Conservation (phyloP, 2,113 vertebrate genomes). For the Chrysochloris asiatica region DNA sequence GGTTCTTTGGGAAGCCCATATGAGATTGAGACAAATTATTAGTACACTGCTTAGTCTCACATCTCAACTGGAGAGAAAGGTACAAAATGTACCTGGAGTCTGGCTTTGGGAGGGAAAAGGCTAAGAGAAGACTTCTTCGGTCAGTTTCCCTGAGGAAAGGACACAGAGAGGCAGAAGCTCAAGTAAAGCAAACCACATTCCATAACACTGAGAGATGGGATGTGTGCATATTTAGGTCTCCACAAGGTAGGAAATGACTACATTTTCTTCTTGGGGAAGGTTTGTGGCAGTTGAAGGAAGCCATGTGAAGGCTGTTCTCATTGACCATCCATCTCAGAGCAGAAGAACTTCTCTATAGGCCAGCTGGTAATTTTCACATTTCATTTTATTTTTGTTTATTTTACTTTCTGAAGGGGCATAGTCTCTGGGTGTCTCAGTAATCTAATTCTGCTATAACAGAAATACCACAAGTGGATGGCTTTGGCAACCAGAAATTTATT, state of each 20-base stretch:
- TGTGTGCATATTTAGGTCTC: background rate
- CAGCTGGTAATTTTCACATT: background rate
- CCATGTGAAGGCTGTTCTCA: constrained; percentile 11
- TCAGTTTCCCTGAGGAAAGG: too few relatives aligned
- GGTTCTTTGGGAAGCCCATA: too few relatives aligned
- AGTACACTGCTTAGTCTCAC: background rate
- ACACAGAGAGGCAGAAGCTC: background rate
- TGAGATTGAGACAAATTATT: too few relatives aligned
- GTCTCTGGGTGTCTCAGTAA: too few relatives aligned
- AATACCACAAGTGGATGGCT: too few relatives aligned
- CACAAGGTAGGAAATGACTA: background rate
- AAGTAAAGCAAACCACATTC: background rate
- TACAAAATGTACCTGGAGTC: background rate
- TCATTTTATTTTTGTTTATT: too few relatives aligned
- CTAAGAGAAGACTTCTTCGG: background rate
- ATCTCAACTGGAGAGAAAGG: background rate
- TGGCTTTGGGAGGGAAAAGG: background rate
- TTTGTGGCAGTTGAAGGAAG: background rate
- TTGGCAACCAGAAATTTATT: too few relatives aligned
- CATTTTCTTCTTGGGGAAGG: background rate
- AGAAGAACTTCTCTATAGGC: constrained; percentile 8
- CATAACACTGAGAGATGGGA: background rate
- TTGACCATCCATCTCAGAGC: background rate
- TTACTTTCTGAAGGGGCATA: too few relatives aligned
- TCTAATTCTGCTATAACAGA: too few relatives aligned